Base-by-base conservation (phyloP, 2,888 invertebrate genomes). In the Pasiphila rectangulata region DNA sequence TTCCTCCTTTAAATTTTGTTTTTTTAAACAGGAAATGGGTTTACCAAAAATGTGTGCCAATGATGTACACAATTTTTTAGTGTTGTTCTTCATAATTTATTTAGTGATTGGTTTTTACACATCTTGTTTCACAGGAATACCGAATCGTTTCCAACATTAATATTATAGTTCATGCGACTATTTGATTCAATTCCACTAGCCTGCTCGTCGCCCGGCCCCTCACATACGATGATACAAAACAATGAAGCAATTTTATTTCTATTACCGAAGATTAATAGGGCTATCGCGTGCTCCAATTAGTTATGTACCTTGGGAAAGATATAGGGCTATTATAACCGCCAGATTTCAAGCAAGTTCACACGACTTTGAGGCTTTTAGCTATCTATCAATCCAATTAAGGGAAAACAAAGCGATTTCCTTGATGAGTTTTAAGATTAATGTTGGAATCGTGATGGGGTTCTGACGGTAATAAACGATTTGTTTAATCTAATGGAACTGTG, bases 271-370 rank as follows among this genome's bases (percentile, higher is more conserved):
- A 83, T 78, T 82, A 73, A 83, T 83, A 78, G 70, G 66, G 54
- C 63, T 61, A 79, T 83, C 67, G 80, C 84, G 79, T 83, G 83
- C 64, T 72, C 72, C 72, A 76, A 75, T 82, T 80, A 74, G 57
- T 62, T 53, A 57, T 51, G 55, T 61, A 45, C 59, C 68, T 72
- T 81, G 77, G 71, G 79, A 80, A 76, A 68, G 56, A 47, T 63
- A 69, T 63, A 68, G 61, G 55, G 58, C 63, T 63, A 73, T 72
- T 71, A 69, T 64, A 57, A 67, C 58, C 46, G 51, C 40, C 51
- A 59, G 53, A 57, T 59, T 50, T 63, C 43, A 55, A 55, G 34
- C 40, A 30, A 59, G 61, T 76, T 78, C 78, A 72, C 77, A 79
- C 72, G 76, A 69, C 62, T 54, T 63, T 64, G 69, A 68, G 70